These are phyloP conservation scores for Chaetodon trifascialis DNA, from an alignment of 2,113 vertebrate genomes.

Conservation along the genomic window DNA sequence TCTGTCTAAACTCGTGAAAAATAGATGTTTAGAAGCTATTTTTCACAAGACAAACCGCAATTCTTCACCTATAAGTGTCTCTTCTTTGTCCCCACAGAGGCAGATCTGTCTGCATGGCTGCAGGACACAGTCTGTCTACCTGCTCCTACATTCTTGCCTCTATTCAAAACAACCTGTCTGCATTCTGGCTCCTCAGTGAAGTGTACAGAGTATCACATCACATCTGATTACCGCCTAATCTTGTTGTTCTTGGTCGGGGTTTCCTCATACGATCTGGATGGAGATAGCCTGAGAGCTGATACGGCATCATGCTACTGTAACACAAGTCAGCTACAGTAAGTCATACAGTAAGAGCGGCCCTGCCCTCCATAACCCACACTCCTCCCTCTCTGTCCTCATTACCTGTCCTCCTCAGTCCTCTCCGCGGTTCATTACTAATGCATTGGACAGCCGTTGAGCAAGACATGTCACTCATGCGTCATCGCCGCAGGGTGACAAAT, in stretches of 20 bases:
- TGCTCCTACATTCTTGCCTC: constrained; percentile 22
- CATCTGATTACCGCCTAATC: constrained; percentile 74
- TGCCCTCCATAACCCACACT: constrained; percentile 21
- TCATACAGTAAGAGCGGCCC: constrained; percentile 27
- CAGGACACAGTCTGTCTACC: constrained; percentile 3
- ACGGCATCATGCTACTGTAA: constrained; percentile 65
- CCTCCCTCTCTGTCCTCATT: constrained; percentile 19
- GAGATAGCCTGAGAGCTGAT: constrained; percentile 61
- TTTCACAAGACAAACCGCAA: background rate
- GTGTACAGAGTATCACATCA: constrained; percentile 55
- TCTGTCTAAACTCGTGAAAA: background rate
- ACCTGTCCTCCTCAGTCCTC: constrained; percentile 16
- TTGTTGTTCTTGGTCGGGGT: constrained; percentile 64
- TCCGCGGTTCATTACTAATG: background rate
- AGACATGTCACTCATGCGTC: constrained; percentile 15
- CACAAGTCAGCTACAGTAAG: constrained; percentile 53
- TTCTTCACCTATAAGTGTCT: background rate
- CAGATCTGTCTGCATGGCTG: background rate
- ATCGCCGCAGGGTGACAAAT: constrained; percentile 15
- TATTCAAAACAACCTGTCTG: constrained; percentile 39
- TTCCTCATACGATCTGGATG: constrained; percentile 61
- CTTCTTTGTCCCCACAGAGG: background rate
- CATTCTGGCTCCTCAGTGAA: constrained; percentile 38
- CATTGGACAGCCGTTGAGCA: constrained; percentile 17
- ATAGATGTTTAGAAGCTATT: background rate